A percentile compares a stretch with the other conserved stretches of the same genome.
These are phyloP conservation scores for Aphelenchoides fujianensis DNA, from an alignment of 1,140 invertebrate genomes.

Conservation along the genomic window DNA sequence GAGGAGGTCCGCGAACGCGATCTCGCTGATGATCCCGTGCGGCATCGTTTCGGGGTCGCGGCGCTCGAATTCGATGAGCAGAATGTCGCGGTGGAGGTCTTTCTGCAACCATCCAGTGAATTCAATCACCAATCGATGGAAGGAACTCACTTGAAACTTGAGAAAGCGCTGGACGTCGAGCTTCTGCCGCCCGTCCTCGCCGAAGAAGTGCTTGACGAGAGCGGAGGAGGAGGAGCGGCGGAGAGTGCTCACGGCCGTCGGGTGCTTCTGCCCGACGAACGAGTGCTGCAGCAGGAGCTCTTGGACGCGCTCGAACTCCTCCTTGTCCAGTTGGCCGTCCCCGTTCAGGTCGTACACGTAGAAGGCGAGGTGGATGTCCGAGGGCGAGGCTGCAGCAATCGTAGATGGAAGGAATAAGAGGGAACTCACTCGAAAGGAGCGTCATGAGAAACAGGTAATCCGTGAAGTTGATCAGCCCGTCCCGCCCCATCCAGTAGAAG, in stretches of 20 bases:
- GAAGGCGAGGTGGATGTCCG: constrained; percentile 98
- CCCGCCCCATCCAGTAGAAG: constrained; percentile 73
- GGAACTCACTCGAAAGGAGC: constrained; percentile 85
- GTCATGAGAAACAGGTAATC: constrained; percentile 98
- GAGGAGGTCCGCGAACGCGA: constrained; percentile 87
- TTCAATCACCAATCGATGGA: too few relatives aligned
- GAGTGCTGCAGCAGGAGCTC: constrained; percentile 70
- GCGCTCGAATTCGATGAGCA: constrained; percentile 74
- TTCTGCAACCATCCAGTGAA: constrained; percentile 74
- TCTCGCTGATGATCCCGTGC: constrained; percentile 80
- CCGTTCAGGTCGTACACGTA: constrained; percentile 98
- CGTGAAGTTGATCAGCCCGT: constrained; percentile 93
- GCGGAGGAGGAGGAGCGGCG: constrained; percentile 66
- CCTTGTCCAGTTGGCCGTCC: constrained; percentile 92
- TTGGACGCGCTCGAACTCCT: constrained; percentile 91
- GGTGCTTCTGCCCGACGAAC: constrained; percentile 86
- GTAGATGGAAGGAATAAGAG: constrained; percentile 23
- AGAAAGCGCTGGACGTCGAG: constrained; percentile 66
- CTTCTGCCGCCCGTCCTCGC: constrained; percentile 64
- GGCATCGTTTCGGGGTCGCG: constrained; percentile 65
- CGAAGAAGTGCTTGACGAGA: constrained; percentile 68
- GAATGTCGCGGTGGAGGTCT: constrained; percentile 87
- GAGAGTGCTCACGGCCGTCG: constrained; percentile 83
- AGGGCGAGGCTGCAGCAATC: constrained; percentile 81
- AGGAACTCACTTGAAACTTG: constrained; percentile 56